Percentiles rank a stretch among this genome's conserved stretches.
Evolutionary conservation across 2,797 vertebrate genomes (phyloP).

Genomic region (Molossus alvarezi): DNA sequence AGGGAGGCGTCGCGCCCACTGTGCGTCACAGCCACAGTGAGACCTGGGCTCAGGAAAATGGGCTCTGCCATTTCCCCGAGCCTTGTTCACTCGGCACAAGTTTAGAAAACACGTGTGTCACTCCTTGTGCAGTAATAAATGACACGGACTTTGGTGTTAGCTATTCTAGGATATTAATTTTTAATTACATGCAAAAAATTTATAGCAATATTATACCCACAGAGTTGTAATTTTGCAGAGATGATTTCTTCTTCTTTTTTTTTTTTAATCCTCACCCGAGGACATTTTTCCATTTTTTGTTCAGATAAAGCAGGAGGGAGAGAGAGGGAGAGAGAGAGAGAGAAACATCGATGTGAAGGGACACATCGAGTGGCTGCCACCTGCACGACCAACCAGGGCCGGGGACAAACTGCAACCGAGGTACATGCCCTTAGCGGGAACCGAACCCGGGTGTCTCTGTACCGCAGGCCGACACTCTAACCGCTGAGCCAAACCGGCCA

Average conservation of each 20-base stretch:
- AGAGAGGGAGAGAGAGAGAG: no score
- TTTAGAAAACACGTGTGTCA: neutral
- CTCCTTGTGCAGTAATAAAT: conserved; percentile 35
- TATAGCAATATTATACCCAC: neutral
- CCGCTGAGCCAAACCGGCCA: no score
- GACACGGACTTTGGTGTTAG: neutral
- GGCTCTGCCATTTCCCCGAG: neutral
- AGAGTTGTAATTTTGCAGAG: conserved; percentile 3
- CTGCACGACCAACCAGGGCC: no score
- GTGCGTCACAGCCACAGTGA: neutral
- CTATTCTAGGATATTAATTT: neutral
- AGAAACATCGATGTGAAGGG: no score
- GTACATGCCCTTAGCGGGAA: no score
- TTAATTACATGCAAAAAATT: conserved; percentile 45
- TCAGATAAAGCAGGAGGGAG: no score
- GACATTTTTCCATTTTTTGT: no score
- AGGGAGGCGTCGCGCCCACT: neutral
- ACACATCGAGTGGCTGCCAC: no score
- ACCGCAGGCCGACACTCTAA: no score
- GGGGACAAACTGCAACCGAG: no score
- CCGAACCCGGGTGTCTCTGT: no score
- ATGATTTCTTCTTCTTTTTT: conserved; percentile 62
- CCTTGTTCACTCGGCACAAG: neutral
- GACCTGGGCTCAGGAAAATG: neutral
- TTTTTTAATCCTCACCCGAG: no score